Conservation (phyloP, 2,888 invertebrate species). For the Lasioglossum marginatum region DNA sequence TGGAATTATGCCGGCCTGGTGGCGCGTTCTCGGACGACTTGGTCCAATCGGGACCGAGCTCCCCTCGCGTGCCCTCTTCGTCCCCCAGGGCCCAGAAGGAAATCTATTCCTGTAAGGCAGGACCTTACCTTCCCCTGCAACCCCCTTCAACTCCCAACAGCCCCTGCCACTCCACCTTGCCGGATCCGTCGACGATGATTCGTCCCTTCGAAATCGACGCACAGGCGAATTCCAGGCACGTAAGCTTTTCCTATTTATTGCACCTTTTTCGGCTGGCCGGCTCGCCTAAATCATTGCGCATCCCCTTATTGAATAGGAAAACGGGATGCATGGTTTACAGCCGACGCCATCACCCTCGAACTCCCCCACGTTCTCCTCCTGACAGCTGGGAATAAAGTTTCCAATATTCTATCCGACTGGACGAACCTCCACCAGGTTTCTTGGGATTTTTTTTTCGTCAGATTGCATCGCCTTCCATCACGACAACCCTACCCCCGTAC, state of each 20-base stretch:
- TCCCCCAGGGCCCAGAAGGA: slow-evolving; percentile 43
- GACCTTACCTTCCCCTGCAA: slow-evolving; percentile 36
- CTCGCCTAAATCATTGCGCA: slow-evolving; percentile 79
- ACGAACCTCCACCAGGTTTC: slow-evolving; percentile 35
- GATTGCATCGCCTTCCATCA: slow-evolving; percentile 24
- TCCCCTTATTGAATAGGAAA: slow-evolving; percentile 78
- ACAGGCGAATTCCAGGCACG: slow-evolving; percentile 76
- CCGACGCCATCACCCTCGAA: slow-evolving; percentile 60
- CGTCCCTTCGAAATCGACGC: slow-evolving; percentile 68
- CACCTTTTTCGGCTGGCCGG: slow-evolving; percentile 77
- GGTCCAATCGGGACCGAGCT: slow-evolving; percentile 67
- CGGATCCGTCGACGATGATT: slow-evolving; percentile 54
- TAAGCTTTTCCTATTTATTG: slow-evolving; percentile 79
- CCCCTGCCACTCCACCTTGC: slow-evolving; percentile 23
- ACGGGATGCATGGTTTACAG: slow-evolving; percentile 76
- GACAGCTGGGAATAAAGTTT: slow-evolving; percentile 74
- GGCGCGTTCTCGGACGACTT: slow-evolving; percentile 76
- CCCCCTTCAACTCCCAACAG: not conserved
- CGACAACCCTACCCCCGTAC: not conserved
- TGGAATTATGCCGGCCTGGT: slow-evolving; percentile 75
- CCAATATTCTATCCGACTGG: slow-evolving; percentile 73
- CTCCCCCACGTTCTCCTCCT: slow-evolving; percentile 52
- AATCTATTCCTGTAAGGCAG: slow-evolving; percentile 64
- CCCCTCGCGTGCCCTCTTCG: slow-evolving; percentile 22
- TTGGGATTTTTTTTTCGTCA: slow-evolving; percentile 14